Percentiles rank a stretch among this genome's conserved stretches.
Conservation (phyloP, 1,140 invertebrate species). For the Ceratosolen fusciceps region DNA sequence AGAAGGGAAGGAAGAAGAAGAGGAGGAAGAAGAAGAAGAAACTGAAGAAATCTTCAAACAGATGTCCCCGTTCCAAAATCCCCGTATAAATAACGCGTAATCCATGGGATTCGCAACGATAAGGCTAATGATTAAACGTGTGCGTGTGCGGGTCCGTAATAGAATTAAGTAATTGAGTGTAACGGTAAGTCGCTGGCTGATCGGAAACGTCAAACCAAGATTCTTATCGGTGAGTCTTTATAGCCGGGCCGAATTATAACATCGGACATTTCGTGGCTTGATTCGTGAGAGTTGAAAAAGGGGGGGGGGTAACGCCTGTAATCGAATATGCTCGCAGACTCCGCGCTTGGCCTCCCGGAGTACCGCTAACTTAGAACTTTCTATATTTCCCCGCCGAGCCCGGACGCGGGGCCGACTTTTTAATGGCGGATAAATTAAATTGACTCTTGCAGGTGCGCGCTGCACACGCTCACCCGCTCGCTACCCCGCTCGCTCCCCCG, state of each 20-base stretch:
- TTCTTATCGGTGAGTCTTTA: not conserved
- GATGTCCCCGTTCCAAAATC: too few species aligned
- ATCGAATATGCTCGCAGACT: not conserved
- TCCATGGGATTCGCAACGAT: too few species aligned
- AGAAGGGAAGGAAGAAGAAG: too few species aligned
- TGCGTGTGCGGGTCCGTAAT: too few species aligned
- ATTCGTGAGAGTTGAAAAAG: not conserved
- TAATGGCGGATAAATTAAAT: not conserved
- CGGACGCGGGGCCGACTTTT: not conserved
- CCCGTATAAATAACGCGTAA: too few species aligned
- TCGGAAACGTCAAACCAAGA: not conserved
- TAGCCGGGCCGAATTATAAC: not conserved
- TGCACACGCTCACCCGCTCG: too few species aligned
- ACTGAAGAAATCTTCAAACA: too few species aligned
- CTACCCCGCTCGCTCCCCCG: too few species aligned
- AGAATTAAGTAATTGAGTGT: too few species aligned
- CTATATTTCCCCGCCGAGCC: not conserved
- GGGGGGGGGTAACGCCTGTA: not conserved
- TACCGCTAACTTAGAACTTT: not conserved
- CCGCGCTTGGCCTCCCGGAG: not conserved
- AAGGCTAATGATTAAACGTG: too few species aligned
- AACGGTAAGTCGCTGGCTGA: not conserved
- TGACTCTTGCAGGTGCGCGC: not conserved
- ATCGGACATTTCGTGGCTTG: not conserved
- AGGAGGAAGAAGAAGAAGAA: too few species aligned